Evolutionary conservation across 1,140 invertebrate genomes (phyloP), one percentile per base, ranked within the genome.

Genomic region (Scaptomyza graminum): DNA sequence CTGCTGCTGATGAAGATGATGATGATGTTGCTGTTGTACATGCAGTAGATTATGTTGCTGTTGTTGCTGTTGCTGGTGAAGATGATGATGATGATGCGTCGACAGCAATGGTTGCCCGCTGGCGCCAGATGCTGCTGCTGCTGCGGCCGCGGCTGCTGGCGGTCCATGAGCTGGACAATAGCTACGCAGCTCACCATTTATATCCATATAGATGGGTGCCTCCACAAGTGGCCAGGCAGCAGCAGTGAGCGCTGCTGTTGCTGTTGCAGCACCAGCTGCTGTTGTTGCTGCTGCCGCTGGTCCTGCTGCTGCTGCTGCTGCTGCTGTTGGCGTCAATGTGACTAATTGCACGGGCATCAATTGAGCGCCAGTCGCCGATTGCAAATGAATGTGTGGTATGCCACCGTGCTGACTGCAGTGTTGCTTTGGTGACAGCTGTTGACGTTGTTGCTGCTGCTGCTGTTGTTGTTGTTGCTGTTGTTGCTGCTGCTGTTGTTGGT

Each of bases 141-240:
- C 31, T 37, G 52, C 22, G 37, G 25, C n/a, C n/a, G 70, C 47
- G 49, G 60, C 62, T 52, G 81, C 75, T 49, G 90, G 79, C 63
- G 84, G 90, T 56, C 88, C 88, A 74, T 91, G 90, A 47, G 90
- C 88, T 16, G 90, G 90, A 59, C 90, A 91, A 70, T 56, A 90
- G 67, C 81, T 87, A 22, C 88, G 90, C 69, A 79, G 73, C 57
- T 91, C 90, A 2, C 90, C 90, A 77, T 90, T 90, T 46, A 81
- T 65, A 49, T 91, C 90, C 43, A 91, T 79, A 67, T 88, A 91
- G 67, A 91, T 79, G 54, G 90, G 88, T 54, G 90, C 74, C 68
- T 90, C 89, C 50, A 90, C 84, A 72, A 90, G 70, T 73, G 74
- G 90, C 90, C 79, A 91, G 13, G 61, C 68, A 28, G 50, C 60